Evolutionary conservation across 2,113 vertebrate genomes (phyloP).

Genomic region (Toxotes chatareus): DNA sequence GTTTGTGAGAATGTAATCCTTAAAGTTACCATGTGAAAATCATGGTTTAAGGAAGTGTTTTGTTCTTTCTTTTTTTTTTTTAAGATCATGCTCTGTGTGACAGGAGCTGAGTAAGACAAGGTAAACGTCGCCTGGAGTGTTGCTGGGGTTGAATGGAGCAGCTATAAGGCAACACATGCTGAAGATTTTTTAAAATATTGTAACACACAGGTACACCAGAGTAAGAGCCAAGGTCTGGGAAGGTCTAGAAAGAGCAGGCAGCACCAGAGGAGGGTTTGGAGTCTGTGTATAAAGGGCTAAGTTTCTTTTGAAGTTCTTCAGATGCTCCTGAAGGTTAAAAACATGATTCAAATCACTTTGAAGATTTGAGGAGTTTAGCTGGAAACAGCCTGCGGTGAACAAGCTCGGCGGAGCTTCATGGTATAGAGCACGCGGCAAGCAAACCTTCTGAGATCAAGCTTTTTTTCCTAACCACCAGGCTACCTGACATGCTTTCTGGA

Average conservation of each 20-base stretch:
- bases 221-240: conserved; percentile 34
- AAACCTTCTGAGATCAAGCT: background rate
- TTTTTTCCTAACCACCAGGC: background rate
- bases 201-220: conserved; percentile 51
- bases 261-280: background rate
- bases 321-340: conserved; percentile 1
- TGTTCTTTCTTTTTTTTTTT: background rate
- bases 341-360: background rate
- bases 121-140: conserved; percentile 40
- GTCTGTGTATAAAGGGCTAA: background rate
- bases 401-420: background rate
- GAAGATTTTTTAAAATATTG: conserved; percentile 45
- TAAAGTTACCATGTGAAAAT: conserved; percentile 27
- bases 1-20: conserved; percentile 2
- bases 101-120: conserved; percentile 28
- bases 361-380: conserved; percentile 13
- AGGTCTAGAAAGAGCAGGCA: conserved; percentile 29
- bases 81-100: background rate
- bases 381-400: background rate
- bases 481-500: background rate
- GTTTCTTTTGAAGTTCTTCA: conserved; percentile 16
- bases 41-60: background rate
- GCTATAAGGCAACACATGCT: conserved; percentile 77
- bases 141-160: conserved; percentile 48
- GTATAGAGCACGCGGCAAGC: background rate